phyloP scores from a whole-genome alignment of 2,888 invertebrate species.

The Andrena camellia region DNA sequence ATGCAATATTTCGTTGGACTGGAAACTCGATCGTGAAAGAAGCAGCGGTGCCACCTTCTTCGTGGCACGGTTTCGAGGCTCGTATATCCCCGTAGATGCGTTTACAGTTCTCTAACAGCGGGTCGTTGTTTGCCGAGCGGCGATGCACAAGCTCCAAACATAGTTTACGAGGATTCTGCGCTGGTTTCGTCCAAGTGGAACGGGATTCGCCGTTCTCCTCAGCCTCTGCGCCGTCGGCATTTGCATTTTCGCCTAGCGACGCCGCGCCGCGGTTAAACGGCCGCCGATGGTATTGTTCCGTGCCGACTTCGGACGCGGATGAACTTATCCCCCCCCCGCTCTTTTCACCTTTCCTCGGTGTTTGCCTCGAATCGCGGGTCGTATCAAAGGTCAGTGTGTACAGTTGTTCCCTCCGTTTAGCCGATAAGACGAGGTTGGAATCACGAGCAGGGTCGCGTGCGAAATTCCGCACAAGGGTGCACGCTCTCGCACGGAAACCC shows the following conservation, averaged over 20 bases:
- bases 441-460: conserved; percentile 60
- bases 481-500: conserved; percentile 34
- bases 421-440: conserved; percentile 48
- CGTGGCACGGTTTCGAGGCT: conserved; percentile 44
- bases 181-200: conserved; percentile 1
- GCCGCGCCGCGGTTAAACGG: conserved; percentile 34
- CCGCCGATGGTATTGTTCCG: conserved; percentile 51
- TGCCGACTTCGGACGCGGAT: conserved; percentile 55
- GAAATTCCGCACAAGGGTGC: conserved; percentile 60
- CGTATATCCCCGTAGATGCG: conserved; percentile 26
- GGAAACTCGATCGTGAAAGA: background rate
- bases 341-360: conserved; percentile 66
- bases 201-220: conserved; percentile 5
- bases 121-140: conserved; percentile 22
- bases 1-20: too few species aligned
- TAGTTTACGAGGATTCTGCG: conserved; percentile 11
- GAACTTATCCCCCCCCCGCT: conserved; percentile 65
- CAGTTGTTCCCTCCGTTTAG: conserved; percentile 55
- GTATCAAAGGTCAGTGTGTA: conserved; percentile 67
- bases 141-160: background rate
- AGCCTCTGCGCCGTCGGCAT: conserved; percentile 25
- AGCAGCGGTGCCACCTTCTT: conserved; percentile 12
- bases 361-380: conserved; percentile 45
- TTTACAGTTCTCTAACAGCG: conserved; percentile 41
- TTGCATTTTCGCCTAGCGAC: conserved; percentile 48